Conservation (phyloP, 1,140 invertebrate species). For the Sycophila sp. region DNA sequence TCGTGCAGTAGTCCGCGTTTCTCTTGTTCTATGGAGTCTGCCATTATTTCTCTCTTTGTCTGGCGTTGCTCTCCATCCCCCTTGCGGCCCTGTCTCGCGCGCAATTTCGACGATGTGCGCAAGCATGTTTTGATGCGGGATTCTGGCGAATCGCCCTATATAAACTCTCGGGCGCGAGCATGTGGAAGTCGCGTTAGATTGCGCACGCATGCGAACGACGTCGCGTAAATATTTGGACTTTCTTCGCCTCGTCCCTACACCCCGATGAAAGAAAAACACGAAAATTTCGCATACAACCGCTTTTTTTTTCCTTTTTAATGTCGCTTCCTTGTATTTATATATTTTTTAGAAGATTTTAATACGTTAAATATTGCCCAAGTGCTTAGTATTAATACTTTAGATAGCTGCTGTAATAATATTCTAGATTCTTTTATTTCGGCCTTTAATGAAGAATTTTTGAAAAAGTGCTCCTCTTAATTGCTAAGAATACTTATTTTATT, state of each 20-base stretch:
- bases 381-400: no score
- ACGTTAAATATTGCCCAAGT: no score
- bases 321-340: no score
- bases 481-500: no score
- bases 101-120: constrained; percentile 10
- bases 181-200: constrained; percentile 31
- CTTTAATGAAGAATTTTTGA: no score
- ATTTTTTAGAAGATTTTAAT: no score
- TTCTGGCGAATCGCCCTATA: constrained; percentile 16
- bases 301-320: background rate
- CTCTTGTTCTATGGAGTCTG: constrained; percentile 2
- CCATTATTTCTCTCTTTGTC: no score
- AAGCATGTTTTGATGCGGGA: constrained; percentile 17
- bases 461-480: no score
- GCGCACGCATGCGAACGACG: background rate
- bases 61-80: no score
- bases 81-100: no score
- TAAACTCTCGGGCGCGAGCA: constrained; percentile 16
- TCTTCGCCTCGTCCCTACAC: background rate
- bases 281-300: background rate
- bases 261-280: background rate
- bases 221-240: constrained; percentile 33
- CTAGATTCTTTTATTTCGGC: no score
- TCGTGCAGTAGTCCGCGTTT: background rate
- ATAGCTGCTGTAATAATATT: no score